Percentiles rank a stretch among this genome's conserved stretches.
These are phyloP conservation scores for Guaruba guarouba DNA, from an alignment of 2,113 vertebrate genomes.

Conservation along the genomic window DNA sequence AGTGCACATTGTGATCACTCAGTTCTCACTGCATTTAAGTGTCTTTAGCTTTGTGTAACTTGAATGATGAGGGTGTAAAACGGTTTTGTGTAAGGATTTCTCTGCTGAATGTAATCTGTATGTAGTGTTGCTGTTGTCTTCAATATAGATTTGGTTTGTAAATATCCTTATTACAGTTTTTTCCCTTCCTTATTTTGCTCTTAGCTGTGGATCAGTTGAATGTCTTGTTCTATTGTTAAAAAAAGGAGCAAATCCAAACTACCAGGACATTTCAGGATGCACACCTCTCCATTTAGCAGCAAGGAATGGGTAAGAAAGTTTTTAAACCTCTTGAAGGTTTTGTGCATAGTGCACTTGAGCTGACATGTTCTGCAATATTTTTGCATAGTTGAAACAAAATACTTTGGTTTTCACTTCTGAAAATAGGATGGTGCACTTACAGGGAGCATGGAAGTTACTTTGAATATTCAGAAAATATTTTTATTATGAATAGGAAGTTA, in stretches of 20 bases:
- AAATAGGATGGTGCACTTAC: neutral
- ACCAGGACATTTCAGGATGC: conserved; percentile 98
- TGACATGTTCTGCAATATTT: neutral
- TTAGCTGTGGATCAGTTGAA: conserved; percentile 97
- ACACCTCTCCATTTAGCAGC: conserved; percentile 97
- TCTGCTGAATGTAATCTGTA: neutral
- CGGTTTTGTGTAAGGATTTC: neutral
- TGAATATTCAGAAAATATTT: neutral
- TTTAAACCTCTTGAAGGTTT: neutral
- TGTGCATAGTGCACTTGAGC: neutral
- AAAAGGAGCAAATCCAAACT: conserved; percentile 96
- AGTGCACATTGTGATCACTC: neutral
- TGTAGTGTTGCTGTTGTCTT: neutral
- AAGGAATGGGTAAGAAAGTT: conserved; percentile 87
- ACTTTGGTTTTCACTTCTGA: neutral
- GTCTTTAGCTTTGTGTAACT: neutral
- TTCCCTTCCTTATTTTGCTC: neutral
- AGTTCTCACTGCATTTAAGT: neutral
- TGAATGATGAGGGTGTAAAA: neutral
- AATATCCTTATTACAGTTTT: neutral
- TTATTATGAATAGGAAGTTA: neutral
- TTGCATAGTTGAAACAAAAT: neutral
- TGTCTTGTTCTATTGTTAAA: conserved; percentile 93
- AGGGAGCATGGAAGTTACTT: neutral
- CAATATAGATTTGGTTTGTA: neutral